Conservation (phyloP, 2,113 vertebrate species). For the Scophthalmus maximus region DNA sequence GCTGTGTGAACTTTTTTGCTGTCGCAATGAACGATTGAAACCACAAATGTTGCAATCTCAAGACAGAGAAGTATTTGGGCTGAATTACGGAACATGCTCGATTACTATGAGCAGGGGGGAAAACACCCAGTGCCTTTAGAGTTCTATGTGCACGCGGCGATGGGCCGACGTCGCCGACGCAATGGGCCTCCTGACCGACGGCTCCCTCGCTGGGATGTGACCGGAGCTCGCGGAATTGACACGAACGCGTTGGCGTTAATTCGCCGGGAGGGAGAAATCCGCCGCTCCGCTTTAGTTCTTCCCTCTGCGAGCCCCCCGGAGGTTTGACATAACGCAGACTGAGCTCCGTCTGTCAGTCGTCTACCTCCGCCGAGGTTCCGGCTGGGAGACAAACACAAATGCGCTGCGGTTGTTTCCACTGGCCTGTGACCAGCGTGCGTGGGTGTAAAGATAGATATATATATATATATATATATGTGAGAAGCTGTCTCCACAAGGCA, state of each 20-base stretch:
- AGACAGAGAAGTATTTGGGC: slow-evolving; percentile 30
- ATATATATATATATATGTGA: no score
- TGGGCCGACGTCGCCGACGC: slow-evolving; percentile 28
- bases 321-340: slow-evolving; percentile 30
- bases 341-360: slow-evolving; percentile 33
- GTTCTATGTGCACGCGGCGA: slow-evolving; percentile 1
- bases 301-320: slow-evolving; percentile 25
- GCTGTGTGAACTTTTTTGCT: slow-evolving; percentile 42
- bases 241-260: slow-evolving; percentile 32
- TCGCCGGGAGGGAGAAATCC: slow-evolving; percentile 30
- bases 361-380: slow-evolving; percentile 9
- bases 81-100: slow-evolving; percentile 52
- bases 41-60: slow-evolving; percentile 23
- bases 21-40: no score
- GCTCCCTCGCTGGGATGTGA: slow-evolving; percentile 36
- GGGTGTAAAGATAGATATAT: slow-evolving; percentile 19
- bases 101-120: slow-evolving; percentile 24
- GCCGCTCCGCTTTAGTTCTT: slow-evolving; percentile 28
- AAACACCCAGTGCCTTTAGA: slow-evolving; percentile 34
- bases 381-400: slow-evolving; percentile 36
- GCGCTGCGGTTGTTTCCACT: neutral
- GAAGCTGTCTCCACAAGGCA: neutral
- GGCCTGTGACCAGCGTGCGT: slow-evolving; percentile 22
- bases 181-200: slow-evolving; percentile 30
- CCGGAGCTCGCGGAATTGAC: slow-evolving; percentile 35